Base-by-base conservation (phyloP, 2,113 vertebrate genomes). In the Reinhardtius hippoglossoides region DNA sequence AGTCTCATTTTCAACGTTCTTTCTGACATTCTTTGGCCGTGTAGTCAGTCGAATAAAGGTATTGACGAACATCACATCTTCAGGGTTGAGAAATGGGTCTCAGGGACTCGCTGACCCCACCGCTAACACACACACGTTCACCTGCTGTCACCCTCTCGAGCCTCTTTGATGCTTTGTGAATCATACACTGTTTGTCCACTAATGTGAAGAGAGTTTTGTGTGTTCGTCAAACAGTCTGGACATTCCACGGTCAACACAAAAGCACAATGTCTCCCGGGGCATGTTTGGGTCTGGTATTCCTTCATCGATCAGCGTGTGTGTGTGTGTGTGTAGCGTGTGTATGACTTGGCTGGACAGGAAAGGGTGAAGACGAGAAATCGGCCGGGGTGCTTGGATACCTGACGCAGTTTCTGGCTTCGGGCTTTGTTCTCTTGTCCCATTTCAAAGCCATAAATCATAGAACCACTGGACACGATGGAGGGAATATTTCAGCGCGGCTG, bases 101-200 rank as follows among this genome's bases (percentile, higher is more conserved):
- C 66, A 86, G 64, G 70, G 66, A 86, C 85, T 81, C 68, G 16
- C 66, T 89, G 89, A 93, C 83, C 85, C 70, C 72, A 54, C 44
- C 44, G 68, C 66, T 67, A 73, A 27, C 67, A 62, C 37, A 76
- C 76, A 73, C 76, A 66, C 60, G 26, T 80, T 79, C 71, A 82
- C 85, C 84, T 85, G 78, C 80, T 77, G 60, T 81, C 61, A 81
- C 66, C 80, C 76, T 79, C 81, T 81, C 44, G 21, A 82, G 71
- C 77, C 77, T 77, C 88, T 92, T 93, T 91, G 89, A 92, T 91
- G 86, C 80, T 85, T 86, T 92, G 92, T 92, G 85, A 92, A 90
- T 87, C 74, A 67, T 68, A 74, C 75, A 82, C 78, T 87, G 85
- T 92, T 91, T 91, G 90, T 91, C 78, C 69, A 81, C 87, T 83